phyloP scores from a whole-genome alignment of 2,113 vertebrate genomes.

The Acrocephalus kingi region DNA sequence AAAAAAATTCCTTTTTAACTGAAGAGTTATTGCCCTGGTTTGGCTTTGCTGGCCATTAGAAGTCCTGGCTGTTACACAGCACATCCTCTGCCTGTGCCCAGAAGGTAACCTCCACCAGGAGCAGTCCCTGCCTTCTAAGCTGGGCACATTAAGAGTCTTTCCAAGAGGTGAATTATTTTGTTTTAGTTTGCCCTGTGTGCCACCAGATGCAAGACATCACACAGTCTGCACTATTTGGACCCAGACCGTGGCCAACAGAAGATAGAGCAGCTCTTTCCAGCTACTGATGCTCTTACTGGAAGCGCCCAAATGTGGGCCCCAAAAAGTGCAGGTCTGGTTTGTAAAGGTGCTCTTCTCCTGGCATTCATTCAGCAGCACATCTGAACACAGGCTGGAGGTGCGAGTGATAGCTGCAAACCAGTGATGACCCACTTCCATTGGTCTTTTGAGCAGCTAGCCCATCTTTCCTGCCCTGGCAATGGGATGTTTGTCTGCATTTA shows the following conservation, averaged over 20 bases:
- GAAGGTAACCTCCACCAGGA: not conserved
- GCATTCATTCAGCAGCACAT: not conserved
- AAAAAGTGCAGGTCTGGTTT: not conserved
- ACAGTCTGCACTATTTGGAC: conserved; percentile 42
- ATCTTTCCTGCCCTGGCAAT: not conserved
- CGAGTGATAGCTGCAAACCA: not conserved
- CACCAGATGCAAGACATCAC: not conserved
- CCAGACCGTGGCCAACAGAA: conserved; percentile 17
- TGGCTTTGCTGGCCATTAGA: not conserved
- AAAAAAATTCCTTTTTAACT: not conserved
- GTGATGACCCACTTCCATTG: not conserved
- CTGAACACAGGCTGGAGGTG: not conserved
- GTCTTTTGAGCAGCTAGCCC: not conserved
- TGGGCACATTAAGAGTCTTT: not conserved
- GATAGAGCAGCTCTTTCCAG: conserved; percentile 8
- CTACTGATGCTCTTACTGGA: not conserved
- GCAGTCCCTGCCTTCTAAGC: not conserved
- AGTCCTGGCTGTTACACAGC: not conserved
- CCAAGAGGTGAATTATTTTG: not conserved
- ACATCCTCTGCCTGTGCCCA: not conserved
- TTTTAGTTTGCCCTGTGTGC: not conserved
- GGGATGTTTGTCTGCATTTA: not conserved
- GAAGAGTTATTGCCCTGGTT: not conserved
- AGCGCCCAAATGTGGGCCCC: not conserved
- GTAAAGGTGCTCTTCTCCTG: not conserved